Percentiles rank a stretch among this genome's conserved stretches.
Conservation (phyloP, 2,888 invertebrate species). For the Coremacera marginata region DNA sequence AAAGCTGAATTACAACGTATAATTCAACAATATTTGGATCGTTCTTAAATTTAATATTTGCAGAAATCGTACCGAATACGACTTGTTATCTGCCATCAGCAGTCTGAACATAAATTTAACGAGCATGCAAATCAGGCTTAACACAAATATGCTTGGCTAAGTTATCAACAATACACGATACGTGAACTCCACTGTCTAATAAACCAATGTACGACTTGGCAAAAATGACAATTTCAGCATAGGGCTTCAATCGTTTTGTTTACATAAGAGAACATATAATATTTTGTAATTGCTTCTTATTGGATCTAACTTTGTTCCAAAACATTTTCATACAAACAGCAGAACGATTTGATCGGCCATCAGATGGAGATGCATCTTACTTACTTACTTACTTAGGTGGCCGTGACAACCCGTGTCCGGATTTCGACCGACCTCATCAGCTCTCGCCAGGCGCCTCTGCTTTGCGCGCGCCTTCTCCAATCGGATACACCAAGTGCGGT, state of each 20-base stretch:
- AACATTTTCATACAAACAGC: not conserved
- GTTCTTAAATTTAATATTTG: not conserved
- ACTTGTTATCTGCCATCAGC: not conserved
- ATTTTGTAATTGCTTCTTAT: not conserved
- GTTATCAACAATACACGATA: not conserved
- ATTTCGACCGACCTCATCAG: too few relatives aligned
- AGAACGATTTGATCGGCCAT: not conserved
- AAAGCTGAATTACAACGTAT: not conserved
- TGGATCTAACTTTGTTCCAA: not conserved
- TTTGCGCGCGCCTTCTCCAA: too few relatives aligned
- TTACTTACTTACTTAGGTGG: too few relatives aligned
- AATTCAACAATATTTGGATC: not conserved
- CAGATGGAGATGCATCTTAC: too few relatives aligned
- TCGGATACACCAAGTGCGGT: too few relatives aligned
- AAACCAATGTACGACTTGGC: not conserved
- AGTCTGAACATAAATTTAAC: not conserved
- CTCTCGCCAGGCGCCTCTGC: too few relatives aligned
- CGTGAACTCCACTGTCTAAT: conserved; percentile 4
- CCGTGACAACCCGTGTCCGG: too few relatives aligned
- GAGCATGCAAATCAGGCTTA: not conserved
- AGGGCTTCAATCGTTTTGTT: not conserved
- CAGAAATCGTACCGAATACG: not conserved
- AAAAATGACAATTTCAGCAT: not conserved
- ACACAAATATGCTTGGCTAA: not conserved
- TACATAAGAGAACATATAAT: not conserved